These are phyloP conservation scores for Drosophila kikkawai DNA, from an alignment of 1,140 invertebrate genomes.

Conservation along the genomic window DNA sequence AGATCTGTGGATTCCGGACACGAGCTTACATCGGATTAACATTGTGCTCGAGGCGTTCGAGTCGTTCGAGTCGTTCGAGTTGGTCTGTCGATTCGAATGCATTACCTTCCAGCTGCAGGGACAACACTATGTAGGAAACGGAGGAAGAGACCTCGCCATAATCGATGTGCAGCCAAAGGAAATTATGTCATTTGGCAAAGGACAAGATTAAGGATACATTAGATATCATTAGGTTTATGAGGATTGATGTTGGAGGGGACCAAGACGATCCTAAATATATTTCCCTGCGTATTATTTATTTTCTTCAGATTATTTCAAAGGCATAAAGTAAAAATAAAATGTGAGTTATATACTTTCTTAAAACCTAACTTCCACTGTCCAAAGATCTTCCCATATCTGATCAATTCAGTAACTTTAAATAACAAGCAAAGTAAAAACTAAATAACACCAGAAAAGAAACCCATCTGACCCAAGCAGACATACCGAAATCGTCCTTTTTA, in stretches of 20 bases:
- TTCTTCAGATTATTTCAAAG: no score
- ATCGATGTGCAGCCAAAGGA: background rate
- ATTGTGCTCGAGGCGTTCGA: constrained; percentile 51
- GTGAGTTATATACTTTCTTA: background rate
- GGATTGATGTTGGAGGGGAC: no score
- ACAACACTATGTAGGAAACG: constrained; percentile 7
- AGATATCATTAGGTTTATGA: background rate
- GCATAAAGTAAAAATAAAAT: no score
- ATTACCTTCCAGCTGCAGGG: constrained; percentile 21
- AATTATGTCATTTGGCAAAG: background rate
- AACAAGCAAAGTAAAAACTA: background rate
- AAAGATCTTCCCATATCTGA: background rate
- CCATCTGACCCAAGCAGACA: constrained; percentile 2
- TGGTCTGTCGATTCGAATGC: constrained; percentile 27
- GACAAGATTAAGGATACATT: background rate
- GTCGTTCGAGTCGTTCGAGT: constrained; percentile 39
- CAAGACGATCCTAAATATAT: no score
- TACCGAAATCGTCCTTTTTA: constrained; percentile 2
- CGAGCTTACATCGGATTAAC: constrained; percentile 63
- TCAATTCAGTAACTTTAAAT: background rate
- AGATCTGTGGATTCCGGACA: constrained; percentile 64
- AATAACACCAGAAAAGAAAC: background rate
- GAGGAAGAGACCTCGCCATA: background rate
- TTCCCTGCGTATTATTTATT: no score
- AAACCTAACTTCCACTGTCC: background rate